Conservation (phyloP, 1,140 invertebrate species). For the Rhopalosiphum padi region DNA sequence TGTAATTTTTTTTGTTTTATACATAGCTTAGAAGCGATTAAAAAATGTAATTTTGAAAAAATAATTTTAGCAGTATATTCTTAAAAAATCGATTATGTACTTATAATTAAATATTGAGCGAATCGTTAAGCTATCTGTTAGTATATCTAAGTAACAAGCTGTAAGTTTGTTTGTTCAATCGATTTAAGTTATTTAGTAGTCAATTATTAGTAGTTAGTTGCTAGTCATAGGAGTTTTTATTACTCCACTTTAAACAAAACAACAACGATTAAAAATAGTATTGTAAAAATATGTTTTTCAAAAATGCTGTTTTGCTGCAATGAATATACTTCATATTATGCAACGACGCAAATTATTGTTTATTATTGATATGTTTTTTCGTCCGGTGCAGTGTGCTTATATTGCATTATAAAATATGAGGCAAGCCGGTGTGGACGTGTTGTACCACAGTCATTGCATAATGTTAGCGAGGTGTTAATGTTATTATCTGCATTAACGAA, state of each 20-base stretch:
- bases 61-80: no score
- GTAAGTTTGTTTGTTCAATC: not conserved
- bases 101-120: no score
- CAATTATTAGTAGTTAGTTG: no score
- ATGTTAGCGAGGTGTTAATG: not conserved
- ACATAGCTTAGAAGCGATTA: no score
- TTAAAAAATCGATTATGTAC: no score
- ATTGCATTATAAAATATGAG: not conserved
- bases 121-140: no score
- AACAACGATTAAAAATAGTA: not conserved
- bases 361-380: not conserved
- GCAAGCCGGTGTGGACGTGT: not conserved
- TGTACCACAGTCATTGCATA: not conserved
- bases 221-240: not conserved
- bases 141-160: no score
- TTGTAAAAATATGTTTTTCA: not conserved
- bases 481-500: not conserved
- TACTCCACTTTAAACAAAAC: not conserved
- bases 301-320: not conserved
- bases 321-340: not conserved
- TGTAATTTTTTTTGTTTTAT: not conserved
- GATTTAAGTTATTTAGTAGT: not conserved
- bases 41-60: not conserved
- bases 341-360: not conserved
- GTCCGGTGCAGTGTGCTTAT: not conserved